A percentile compares a stretch with the other conserved stretches of the same genome.
Evolutionary conservation across 2,797 vertebrate genomes (phyloP).

Genomic region (Phalloptychus januarius): DNA sequence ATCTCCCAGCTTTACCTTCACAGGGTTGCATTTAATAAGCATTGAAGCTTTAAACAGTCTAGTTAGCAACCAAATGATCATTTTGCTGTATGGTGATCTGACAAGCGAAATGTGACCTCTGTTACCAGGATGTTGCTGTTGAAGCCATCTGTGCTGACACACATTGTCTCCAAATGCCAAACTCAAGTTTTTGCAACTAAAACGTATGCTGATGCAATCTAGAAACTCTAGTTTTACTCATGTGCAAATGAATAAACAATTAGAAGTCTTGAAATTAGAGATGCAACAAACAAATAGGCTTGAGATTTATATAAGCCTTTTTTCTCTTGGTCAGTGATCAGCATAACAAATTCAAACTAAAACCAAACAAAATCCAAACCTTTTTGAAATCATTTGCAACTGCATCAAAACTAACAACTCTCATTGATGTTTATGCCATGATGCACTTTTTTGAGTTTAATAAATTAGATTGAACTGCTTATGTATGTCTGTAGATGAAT

Average conservation of each 20-base stretch:
- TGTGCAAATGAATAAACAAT: not conserved
- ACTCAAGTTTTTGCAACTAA: slow-evolving; percentile 5
- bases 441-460: not conserved
- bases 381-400: not conserved
- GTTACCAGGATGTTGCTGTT: slow-evolving; percentile 23
- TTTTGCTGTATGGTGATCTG: not conserved
- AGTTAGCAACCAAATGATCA: slow-evolving; percentile 1
- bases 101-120: slow-evolving; percentile 2
- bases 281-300: not conserved
- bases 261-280: not conserved
- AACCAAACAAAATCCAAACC: not conserved
- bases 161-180: not conserved
- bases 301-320: not conserved
- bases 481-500: not conserved
- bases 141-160: not conserved
- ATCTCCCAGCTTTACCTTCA: not conserved
- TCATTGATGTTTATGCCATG: not conserved
- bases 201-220: not conserved
- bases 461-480: not conserved
- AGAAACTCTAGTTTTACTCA: not conserved
- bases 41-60: not conserved
- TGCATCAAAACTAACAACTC: not conserved
- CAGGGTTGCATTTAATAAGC: slow-evolving; percentile 11
- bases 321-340: not conserved
- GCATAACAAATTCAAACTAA: not conserved